Base-by-base conservation (phyloP, 1,140 invertebrate species). In the Doryteuthis pealeii region DNA sequence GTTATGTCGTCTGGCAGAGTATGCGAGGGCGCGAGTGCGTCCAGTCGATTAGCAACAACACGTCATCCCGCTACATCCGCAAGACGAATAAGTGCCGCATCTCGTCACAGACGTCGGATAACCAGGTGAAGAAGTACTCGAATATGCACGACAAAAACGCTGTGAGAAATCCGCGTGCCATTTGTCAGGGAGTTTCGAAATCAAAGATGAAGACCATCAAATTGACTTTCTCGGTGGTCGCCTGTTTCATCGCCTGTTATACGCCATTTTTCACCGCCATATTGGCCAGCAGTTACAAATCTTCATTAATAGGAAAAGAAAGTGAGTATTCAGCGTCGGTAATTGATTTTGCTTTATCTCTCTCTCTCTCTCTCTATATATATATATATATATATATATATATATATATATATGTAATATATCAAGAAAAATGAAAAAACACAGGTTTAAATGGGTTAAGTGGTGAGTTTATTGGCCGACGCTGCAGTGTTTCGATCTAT, bases 141-240 rank as follows among this genome's bases (percentile, higher is more conserved):
- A 28, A 62, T 18, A 28, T 28, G 26, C 18, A 28, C 22, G 54
- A 62, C 2, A 62, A 62, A 62, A 65, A 62, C 18, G 49, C 70
- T 10, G 67, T 71, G 2, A 26, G 32, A 15, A 77, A 72, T 18
- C 76, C 74, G 40, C 28, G 78, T 28, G 76, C 76, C n/a, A 73
- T 75, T 62, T 76, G 68, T 8, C 70, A 65, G 26, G 71, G 76
- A n/a, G 70, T 79, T 35, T 77, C 78, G n/a, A 77, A 77, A 66
- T 76, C 80, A 14, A 93, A 93, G 86, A 91, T 94, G 74, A 93
- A 93, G 84, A 94, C 93, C 1, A 89, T 94, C 2, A 93, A 93
- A 78, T 90, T 94, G 78, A 94, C 93, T 2, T 86, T 94, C n/a
- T 91, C 91, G 0, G 93, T 94, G 26, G 91, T 94, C 72, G 76